Evolutionary conservation across 2,888 invertebrate species (phyloP).

Genomic region (Cybosia mesomella): DNA sequence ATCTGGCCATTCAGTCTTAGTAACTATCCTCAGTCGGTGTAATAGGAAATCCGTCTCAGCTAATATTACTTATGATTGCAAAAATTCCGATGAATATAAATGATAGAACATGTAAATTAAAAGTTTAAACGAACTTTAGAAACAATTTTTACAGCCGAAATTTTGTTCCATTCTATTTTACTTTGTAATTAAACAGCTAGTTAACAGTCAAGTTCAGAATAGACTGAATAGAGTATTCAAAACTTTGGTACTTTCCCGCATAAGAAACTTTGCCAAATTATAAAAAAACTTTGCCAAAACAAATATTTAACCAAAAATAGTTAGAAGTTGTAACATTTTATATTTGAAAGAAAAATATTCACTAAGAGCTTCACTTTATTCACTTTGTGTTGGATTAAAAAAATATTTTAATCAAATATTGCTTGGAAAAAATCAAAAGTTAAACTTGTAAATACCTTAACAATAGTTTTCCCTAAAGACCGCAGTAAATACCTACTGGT

Average conservation of each 20-base stretch:
- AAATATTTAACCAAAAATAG: neutral
- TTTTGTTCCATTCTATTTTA: neutral
- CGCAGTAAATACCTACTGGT: no score
- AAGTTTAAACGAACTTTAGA: neutral
- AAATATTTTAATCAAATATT: neutral
- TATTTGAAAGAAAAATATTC: constrained; percentile 1
- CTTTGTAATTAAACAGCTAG: neutral
- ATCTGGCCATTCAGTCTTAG: no score
- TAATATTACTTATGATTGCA: no score
- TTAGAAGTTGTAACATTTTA: neutral
- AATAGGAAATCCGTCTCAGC: no score
- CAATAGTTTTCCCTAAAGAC: no score
- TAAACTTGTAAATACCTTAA: no score
- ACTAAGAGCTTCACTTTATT: neutral
- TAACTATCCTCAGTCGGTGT: no score
- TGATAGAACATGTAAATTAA: no score
- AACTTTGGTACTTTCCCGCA: constrained; percentile 1
- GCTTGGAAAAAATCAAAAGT: neutral
- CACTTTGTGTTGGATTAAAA: neutral
- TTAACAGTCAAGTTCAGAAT: neutral
- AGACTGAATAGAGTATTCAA: neutral
- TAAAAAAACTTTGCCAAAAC: neutral
- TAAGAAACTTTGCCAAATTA: neutral
- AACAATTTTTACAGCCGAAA: neutral
- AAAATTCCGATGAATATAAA: no score